Evolutionary conservation across 2,888 invertebrate genomes (phyloP), one percentile per base, ranked within the genome.

Genomic region (Eupeodes luniger): DNA sequence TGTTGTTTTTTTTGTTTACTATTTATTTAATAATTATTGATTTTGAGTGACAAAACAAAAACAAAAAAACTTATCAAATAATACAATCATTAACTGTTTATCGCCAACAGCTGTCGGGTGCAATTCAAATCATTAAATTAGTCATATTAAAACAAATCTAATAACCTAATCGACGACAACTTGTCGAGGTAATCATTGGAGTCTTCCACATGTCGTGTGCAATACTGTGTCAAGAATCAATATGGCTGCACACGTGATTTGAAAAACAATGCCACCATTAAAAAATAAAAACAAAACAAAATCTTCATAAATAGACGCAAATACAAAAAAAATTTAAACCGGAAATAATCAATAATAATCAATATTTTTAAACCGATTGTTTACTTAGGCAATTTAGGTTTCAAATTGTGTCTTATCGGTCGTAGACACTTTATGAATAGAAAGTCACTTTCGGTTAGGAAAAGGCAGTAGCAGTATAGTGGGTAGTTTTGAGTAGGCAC

Each of bases 191-290:
- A 70, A 19, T 53, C 51, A 3, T 40, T 40, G 9, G 5, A 16
- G n/a, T 51, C 19, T 51, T 34, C 9, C 27, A 27, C 19, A 70
- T 76, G 87, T 87, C 87, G 84, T 87, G 87, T 87, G 87, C 87
- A 87, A 87, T 77, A 53, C 53, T 69, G 67, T 51, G 64, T 27
- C 51, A 78, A 64, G 59, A 40, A 44, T 34, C 84, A 87, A 87
- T 69, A 87, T 87, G 87, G 84, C 87, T 57, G 11, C 55, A 6
- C 80, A 84, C 84, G 72, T 84, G 80, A 84, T 77, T 76, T n/a
- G 14, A 55, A 59, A 57, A 4, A 61, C 40, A 36, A 16, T 27
- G 27, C 36, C 70, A 19, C 55, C 55, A 70, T 70, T 70, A 55
- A 70, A 55, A 14, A 70, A 40, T 40, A 7, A 49, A 49, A 49